Percentiles rank a stretch among this genome's conserved stretches.
Evolutionary conservation across 2,113 vertebrate genomes (phyloP).

Genomic region (Leptocoma aspasia): DNA sequence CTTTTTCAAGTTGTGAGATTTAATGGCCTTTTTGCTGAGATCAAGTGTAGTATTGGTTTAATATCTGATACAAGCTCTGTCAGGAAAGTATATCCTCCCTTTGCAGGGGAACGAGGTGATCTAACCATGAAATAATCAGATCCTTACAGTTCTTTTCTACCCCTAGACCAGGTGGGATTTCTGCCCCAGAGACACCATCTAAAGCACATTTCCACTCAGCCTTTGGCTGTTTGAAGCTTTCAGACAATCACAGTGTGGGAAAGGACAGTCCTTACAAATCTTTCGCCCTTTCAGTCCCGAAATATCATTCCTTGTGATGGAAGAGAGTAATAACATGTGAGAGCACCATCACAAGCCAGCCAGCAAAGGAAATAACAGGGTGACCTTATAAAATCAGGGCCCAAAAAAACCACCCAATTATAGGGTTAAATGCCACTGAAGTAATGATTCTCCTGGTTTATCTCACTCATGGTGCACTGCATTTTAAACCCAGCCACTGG

Average conservation of each 20-base stretch:
- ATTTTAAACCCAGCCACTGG: background rate
- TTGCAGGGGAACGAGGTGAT: background rate
- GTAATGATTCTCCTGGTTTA: background rate
- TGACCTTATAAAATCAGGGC: conserved; percentile 35
- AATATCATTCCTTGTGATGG: conserved; percentile 53
- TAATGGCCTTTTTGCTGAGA: conserved; percentile 45
- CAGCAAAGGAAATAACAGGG: conserved; percentile 25
- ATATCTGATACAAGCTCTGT: conserved; percentile 12
- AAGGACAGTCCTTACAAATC: conserved; percentile 42
- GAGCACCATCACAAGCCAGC: conserved; percentile 3
- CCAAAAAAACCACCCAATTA: background rate
- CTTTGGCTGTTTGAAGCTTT: conserved; percentile 35
- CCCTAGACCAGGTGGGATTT: conserved; percentile 19
- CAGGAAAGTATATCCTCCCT: background rate
- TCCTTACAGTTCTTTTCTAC: background rate
- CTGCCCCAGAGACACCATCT: conserved; percentile 22
- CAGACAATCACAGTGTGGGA: conserved; percentile 40
- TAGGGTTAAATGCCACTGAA: conserved; percentile 22
- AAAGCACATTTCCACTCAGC: conserved; percentile 5
- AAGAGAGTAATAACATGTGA: conserved; percentile 14
- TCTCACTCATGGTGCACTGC: background rate
- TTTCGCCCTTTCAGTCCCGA: conserved; percentile 22
- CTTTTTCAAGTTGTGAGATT: conserved; percentile 44
- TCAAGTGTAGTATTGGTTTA: conserved; percentile 11
- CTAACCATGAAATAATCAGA: conserved; percentile 6